These are phyloP conservation scores for Entomobrya multifasciata DNA, from an alignment of 2,888 invertebrate species.

Conservation along the genomic window DNA sequence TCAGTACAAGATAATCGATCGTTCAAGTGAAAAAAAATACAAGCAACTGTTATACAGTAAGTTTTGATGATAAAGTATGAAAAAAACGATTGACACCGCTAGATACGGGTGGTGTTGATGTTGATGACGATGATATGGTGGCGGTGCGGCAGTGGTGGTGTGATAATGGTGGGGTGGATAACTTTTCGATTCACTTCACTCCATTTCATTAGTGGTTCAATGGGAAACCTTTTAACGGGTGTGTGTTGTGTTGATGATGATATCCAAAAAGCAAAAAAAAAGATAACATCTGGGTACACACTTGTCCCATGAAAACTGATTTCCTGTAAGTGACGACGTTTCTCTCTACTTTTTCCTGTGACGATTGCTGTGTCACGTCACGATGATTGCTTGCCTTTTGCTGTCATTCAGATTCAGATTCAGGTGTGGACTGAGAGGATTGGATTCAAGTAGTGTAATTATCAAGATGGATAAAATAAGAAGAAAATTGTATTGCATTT, in stretches of 20 bases:
- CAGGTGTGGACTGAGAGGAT: no score
- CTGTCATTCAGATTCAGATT: no score
- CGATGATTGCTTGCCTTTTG: background rate
- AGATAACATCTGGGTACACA: slow-evolving; percentile 34
- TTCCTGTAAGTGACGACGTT: slow-evolving; percentile 46
- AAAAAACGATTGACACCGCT: slow-evolving; percentile 52
- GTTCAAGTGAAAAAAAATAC: no score
- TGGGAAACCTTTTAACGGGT: slow-evolving; percentile 45
- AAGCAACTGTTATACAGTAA: slow-evolving; percentile 26
- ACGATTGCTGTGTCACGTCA: slow-evolving; percentile 3
- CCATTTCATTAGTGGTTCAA: slow-evolving; percentile 54
- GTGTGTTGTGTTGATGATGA: background rate
- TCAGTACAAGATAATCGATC: no score
- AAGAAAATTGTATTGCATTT: no score
- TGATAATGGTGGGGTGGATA: slow-evolving; percentile 53
- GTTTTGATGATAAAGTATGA: slow-evolving; percentile 1
- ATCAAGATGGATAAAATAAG: no score
- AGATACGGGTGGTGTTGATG: slow-evolving; percentile 36
- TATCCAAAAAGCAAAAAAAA: background rate
- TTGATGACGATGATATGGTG: background rate
- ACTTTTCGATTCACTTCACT: slow-evolving; percentile 54
- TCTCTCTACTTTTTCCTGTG: slow-evolving; percentile 3
- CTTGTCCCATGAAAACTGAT: slow-evolving; percentile 6
- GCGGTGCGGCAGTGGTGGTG: no score
- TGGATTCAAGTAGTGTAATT: no score